Base-by-base conservation (phyloP, 2,113 vertebrate species). In the Agelaius phoeniceus region DNA sequence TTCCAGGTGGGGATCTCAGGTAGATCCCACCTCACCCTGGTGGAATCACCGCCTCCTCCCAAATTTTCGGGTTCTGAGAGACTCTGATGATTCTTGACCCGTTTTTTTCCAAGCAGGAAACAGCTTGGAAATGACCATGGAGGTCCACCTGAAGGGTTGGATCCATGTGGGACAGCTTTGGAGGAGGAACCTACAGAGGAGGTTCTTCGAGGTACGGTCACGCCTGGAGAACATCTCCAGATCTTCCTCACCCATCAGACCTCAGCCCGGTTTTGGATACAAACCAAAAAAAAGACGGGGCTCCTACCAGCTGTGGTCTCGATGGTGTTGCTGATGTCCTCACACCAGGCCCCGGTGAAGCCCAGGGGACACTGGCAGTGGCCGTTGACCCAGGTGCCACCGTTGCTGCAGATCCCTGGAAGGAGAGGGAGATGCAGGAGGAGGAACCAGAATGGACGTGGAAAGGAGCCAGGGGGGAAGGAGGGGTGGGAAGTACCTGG, bases 241-340 rank as follows among this genome's bases (percentile, higher is more conserved):
- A 23, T 22, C 30, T 11, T 65, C 30, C 59, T n/a, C 10, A 8
- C 22, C 48, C 0, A 0, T 5, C 18, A 22, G 48, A 65, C 6
- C 31, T 28, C 5, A 17, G 6, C 75, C 17, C 35, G 21, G 16
- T 3, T 0, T 3, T 3, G 44, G 21, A 31, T 2, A 0, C 10
- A 77, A 16, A 13, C 35, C 37, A 3, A 20, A 77, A 30, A n/a
- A n/a, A 27, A 1, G 6, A 9, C 0, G 30, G 75, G 28, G 52
- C 41, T 52, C 75, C 30, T 63, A 78, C 75, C 75, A 1, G 48
- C 37, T 1, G n/a, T 16, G 59, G 75, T 78, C 27, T 52, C 30
- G 5, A 78, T 52, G 75, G 48, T 78, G 48, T 52, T 16, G 8
- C 13, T 21, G 48, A 78, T 1, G 3, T 63, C 48, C 1, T 33